Percentiles rank a stretch among this genome's conserved stretches.
Conservation (phyloP, 2,113 vertebrate species). For the Brachyhypopomus occidentalis region DNA sequence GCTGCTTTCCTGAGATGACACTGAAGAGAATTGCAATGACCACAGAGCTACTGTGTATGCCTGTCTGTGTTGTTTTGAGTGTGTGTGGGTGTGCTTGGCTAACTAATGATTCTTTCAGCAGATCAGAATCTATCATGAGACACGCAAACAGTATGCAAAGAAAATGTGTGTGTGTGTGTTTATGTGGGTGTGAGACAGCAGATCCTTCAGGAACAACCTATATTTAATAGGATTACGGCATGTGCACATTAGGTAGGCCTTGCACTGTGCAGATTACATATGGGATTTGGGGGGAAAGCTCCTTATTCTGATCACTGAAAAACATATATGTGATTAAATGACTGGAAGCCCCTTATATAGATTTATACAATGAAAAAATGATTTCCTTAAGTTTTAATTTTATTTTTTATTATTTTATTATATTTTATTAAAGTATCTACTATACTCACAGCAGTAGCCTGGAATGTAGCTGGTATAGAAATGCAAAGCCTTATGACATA, state of each 20-base stretch:
- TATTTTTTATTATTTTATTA: no score
- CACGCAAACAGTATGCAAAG: background rate
- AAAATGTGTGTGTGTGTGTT: background rate
- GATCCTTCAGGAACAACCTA: constrained; percentile 17
- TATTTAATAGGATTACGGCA: constrained; percentile 50
- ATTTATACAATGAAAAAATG: background rate
- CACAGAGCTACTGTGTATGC: background rate
- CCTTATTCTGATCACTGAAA: constrained; percentile 9
- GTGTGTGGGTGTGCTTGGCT: constrained; percentile 5
- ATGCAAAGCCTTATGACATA: no score
- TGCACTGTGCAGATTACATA: constrained; percentile 45
- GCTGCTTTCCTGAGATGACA: background rate
- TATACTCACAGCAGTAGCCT: no score
- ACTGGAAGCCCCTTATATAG: background rate
- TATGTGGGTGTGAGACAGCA: background rate
- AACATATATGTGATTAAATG: background rate
- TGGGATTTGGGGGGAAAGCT: constrained; percentile 28
- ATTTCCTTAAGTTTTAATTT: no score
- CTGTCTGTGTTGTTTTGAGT: background rate
- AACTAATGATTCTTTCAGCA: constrained; percentile 26
- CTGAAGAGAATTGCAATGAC: background rate
- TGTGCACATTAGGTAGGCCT: constrained; percentile 30
- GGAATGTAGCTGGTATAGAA: no score
- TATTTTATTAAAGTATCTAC: no score
- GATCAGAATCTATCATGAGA: constrained; percentile 33